phyloP scores from a whole-genome alignment of 2,888 invertebrate species.

The Leptinotarsa haldemani region DNA sequence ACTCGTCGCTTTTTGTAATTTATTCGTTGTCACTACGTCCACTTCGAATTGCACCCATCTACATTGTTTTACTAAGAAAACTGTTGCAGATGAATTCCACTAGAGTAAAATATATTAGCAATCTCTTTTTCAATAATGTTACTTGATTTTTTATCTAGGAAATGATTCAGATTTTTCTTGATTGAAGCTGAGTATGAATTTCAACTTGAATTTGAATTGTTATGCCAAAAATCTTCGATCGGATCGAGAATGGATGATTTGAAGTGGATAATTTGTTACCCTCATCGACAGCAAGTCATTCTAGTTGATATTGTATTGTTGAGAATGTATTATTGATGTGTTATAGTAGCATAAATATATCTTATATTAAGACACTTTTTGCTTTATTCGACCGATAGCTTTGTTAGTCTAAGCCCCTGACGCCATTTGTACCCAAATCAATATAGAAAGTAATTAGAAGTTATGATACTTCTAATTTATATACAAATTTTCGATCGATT shows the following conservation, averaged over 20 bases:
- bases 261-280: constrained; percentile 32
- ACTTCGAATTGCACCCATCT: neutral
- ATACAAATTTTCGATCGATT: too few species aligned
- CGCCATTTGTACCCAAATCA: too few species aligned
- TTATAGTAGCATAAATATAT: constrained; percentile 53
- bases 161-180: too few species aligned
- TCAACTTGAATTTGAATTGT: neutral
- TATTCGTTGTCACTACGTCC: neutral
- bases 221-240: neutral
- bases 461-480: too few species aligned
- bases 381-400: constrained; percentile 3
- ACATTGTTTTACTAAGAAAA: neutral
- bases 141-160: too few species aligned
- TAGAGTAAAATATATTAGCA: too few species aligned
- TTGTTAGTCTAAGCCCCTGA: neutral
- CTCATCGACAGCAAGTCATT: constrained; percentile 28
- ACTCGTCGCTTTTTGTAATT: neutral
- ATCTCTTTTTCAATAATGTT: too few species aligned
- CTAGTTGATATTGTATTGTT: constrained; percentile 48
- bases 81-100: too few species aligned
- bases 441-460: too few species aligned
- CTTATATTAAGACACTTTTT: constrained; percentile 45
- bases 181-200: neutral
- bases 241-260: neutral
- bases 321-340: constrained; percentile 51